Conservation (phyloP, 2,113 vertebrate species). For the Aythya baeri region DNA sequence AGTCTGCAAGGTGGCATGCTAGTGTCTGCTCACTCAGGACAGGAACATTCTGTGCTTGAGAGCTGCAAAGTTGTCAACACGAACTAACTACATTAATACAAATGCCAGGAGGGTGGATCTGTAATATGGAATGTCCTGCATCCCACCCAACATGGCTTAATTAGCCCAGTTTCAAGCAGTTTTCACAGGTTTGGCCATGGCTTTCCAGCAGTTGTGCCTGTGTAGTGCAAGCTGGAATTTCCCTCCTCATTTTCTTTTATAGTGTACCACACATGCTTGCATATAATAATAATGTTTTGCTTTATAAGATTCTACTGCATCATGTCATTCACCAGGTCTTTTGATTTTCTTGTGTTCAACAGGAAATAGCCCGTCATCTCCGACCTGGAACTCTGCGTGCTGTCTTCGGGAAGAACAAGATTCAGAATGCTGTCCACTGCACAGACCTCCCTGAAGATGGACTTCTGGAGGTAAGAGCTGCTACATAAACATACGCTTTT, state of each 20-base stretch:
- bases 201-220: neutral
- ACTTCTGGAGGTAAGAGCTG: slow-evolving; percentile 86
- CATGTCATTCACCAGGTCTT: neutral
- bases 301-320: neutral
- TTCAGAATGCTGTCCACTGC: slow-evolving; percentile 93
- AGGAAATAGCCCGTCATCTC: slow-evolving; percentile 91
- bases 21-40: neutral
- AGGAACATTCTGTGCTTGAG: neutral
- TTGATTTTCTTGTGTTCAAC: slow-evolving; percentile 18
- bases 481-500: neutral
- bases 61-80: neutral
- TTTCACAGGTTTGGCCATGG: neutral
- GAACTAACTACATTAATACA: neutral
- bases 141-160: neutral
- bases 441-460: slow-evolving; percentile 94
- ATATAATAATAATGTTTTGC: neutral
- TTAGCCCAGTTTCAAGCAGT: neutral
- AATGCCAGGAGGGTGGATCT: neutral
- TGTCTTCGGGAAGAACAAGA: slow-evolving; percentile 87
- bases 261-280: neutral
- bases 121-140: neutral
- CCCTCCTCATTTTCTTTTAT: neutral
- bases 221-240: neutral
- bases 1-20: neutral
- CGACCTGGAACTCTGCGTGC: slow-evolving; percentile 88